Evolutionary conservation across 2,113 vertebrate genomes (phyloP), one percentile per base, ranked within the genome.

Genomic region (Merops nubicus): DNA sequence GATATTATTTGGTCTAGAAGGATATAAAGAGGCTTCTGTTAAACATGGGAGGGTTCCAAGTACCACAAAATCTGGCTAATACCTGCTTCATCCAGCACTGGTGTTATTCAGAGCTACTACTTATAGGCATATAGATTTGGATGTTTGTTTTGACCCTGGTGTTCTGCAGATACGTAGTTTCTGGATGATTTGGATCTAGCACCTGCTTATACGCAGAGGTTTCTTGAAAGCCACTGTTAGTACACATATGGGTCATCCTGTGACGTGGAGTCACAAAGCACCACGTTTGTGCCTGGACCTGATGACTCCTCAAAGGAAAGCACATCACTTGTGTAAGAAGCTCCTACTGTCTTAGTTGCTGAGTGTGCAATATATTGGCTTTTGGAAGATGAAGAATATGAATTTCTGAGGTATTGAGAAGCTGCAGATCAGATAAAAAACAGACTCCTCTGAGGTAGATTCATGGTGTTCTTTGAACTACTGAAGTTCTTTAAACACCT

Each of bases 191-290:
- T 0, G 1, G 10, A 45, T 43, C 20, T 42, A 68, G 23, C 25
- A 69, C 11, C 3, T 0, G 2, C 16, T 63, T 62, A 15, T 29
- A 51, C 9, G 18, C 23, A 22, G 13, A 29, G 7, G 9, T 54
- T 75, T 72, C 12, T 34, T 15, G 33, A 81, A 91, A 91, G 47
- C 29, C 22, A 34, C 33, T 1, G 0, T 63, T 88, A 57, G 11
- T 65, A 19, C 22, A 34, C 22, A 5, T 53, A 40, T 80, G 65
- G 33, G 33, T 67, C 14, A 11, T 67, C 12, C 5, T 33, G 20
- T 73, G 74, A 53, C 20, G n/a, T 2, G 13, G 29, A n/a, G 17
- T 60, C 16, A 34, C 12, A 23, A 78, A 78, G 36, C 25, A 21
- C 34, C 2, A 0, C 3, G 0, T 64, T 53, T 88, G 42, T 69